phyloP scores from a whole-genome alignment of 2,113 vertebrate genomes.

The Pterocles orientalis region DNA sequence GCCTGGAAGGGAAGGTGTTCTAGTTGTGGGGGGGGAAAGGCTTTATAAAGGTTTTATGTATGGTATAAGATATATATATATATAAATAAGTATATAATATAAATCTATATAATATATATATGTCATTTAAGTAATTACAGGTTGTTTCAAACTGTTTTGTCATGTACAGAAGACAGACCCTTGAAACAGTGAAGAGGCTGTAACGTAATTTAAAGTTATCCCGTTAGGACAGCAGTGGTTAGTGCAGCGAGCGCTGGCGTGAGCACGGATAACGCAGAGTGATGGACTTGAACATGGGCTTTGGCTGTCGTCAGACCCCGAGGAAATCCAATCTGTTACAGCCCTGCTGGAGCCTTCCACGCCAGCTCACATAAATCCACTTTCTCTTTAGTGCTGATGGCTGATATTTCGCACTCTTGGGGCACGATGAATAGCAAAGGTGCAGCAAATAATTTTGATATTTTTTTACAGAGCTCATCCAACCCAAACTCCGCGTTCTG shows the following conservation, averaged over 20 bases:
- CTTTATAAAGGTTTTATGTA: background rate
- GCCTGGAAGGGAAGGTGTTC: background rate
- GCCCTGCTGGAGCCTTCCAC: background rate
- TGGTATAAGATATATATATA: background rate
- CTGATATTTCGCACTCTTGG: background rate
- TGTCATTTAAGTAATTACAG: background rate
- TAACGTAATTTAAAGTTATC: background rate
- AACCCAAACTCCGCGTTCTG: background rate
- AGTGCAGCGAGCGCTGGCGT: background rate
- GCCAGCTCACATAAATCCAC: background rate
- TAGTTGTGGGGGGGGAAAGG: background rate
- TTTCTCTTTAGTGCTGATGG: background rate
- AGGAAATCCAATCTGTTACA: background rate
- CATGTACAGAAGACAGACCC: background rate
- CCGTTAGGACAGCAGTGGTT: background rate
- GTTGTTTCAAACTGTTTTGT: background rate
- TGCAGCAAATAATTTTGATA: background rate
- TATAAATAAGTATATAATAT: too few relatives aligned
- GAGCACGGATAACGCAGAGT: background rate
- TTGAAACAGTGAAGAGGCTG: background rate
- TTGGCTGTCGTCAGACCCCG: background rate
- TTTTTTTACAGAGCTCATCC: background rate
- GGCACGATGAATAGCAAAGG: background rate
- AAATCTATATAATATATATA: too few relatives aligned
- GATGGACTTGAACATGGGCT: background rate